A percentile compares a stretch with the other conserved stretches of the same genome.
These are phyloP conservation scores for Thecophora atra DNA, from an alignment of 2,888 invertebrate genomes.

Conservation along the genomic window DNA sequence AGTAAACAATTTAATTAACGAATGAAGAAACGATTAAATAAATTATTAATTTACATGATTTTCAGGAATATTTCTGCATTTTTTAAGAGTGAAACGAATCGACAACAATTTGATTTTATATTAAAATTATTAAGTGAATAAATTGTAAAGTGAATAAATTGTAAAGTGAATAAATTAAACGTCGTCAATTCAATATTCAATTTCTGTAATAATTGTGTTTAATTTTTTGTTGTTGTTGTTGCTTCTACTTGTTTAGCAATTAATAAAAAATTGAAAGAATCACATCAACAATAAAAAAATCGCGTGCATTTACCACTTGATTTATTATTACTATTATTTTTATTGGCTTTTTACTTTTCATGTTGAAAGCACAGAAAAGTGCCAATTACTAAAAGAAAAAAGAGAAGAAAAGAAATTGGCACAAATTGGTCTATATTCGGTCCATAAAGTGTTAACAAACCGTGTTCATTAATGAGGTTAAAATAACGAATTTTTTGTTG, in stretches of 20 bases:
- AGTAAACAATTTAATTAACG: too few relatives aligned
- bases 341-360: background rate
- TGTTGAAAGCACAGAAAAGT: constrained; percentile 6
- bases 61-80: too few relatives aligned
- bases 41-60: too few relatives aligned
- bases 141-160: too few relatives aligned
- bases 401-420: constrained; percentile 13
- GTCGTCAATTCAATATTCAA: constrained; percentile 14
- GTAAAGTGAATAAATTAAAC: background rate
- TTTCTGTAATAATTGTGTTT: constrained; percentile 29
- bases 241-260: constrained; percentile 16
- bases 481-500: background rate
- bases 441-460: constrained; percentile 1
- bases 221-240: constrained; percentile 17
- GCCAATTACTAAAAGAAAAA: background rate
- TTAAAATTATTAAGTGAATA: background rate
- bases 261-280: constrained; percentile 27
- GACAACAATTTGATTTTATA: background rate
- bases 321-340: constrained; percentile 7
- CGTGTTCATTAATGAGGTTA: constrained; percentile 23
- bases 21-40: too few relatives aligned
- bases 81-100: too few relatives aligned
- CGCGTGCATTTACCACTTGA: constrained; percentile 16
- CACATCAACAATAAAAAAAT: constrained; percentile 19
- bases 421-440: background rate